These are phyloP conservation scores for Dioctria linearis DNA, from an alignment of 2,888 invertebrate genomes.

Conservation along the genomic window DNA sequence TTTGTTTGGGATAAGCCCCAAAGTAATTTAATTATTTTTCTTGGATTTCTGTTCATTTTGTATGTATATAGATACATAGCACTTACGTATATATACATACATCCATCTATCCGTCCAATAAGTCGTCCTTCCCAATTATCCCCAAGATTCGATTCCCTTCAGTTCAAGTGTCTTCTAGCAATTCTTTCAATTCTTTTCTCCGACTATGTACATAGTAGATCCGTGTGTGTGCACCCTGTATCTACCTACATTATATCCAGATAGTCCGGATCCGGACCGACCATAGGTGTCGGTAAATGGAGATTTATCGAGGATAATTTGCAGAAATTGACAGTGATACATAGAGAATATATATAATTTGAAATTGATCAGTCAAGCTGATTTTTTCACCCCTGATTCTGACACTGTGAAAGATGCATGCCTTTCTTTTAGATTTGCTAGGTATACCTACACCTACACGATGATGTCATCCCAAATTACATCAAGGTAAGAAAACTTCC, in stretches of 20 bases:
- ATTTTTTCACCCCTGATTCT: neutral
- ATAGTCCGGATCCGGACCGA: neutral
- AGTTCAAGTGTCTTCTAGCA: slow-evolving; percentile 12
- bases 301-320: slow-evolving; percentile 54
- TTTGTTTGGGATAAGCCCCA: slow-evolving; percentile 49
- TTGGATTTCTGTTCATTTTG: slow-evolving; percentile 11
- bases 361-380: slow-evolving; percentile 48
- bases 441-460: too few species aligned
- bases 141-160: slow-evolving; percentile 44
- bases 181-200: slow-evolving; percentile 35
- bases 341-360: slow-evolving; percentile 51
- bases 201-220: neutral
- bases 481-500: slow-evolving; percentile 1
- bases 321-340: slow-evolving; percentile 53
- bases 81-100: too few species aligned
- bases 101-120: slow-evolving; percentile 3
- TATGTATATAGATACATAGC: neutral
- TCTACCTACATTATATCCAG: neutral
- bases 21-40: slow-evolving; percentile 52
- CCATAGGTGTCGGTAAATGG: slow-evolving; percentile 53
- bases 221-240: neutral
- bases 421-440: neutral
- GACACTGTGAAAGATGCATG: neutral
- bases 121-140: slow-evolving; percentile 51
- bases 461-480: slow-evolving; percentile 41